Percentiles rank a stretch among this genome's conserved stretches.
These are phyloP conservation scores for Isurus oxyrinchus DNA, from an alignment of 2,113 vertebrate species.

Conservation along the genomic window DNA sequence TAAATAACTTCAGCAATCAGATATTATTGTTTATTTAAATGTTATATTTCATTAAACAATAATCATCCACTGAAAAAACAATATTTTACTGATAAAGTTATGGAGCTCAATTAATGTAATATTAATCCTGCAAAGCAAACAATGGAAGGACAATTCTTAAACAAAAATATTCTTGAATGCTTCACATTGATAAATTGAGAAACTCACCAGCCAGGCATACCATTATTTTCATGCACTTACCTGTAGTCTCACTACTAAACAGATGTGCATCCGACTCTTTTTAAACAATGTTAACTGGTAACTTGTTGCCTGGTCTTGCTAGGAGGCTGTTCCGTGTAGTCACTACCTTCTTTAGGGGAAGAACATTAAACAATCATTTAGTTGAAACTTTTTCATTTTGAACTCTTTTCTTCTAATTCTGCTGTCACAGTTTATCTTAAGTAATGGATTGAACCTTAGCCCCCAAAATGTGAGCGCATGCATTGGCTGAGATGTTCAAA, in stretches of 20 bases:
- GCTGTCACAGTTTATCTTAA: not conserved
- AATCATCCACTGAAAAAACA: not conserved
- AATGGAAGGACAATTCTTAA: not conserved
- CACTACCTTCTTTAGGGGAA: not conserved
- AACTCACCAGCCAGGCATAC: not conserved
- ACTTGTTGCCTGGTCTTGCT: not conserved
- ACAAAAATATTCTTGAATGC: not conserved
- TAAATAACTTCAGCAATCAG: not conserved
- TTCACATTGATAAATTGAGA: not conserved
- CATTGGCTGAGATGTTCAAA: not conserved
- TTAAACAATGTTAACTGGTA: not conserved
- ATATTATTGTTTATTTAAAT: not conserved
- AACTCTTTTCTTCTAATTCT: not conserved
- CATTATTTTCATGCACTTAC: not conserved
- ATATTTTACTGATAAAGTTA: not conserved
- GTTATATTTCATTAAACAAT: not conserved
- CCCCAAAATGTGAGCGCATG: not conserved
- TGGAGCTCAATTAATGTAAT: not conserved
- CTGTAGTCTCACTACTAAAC: not conserved
- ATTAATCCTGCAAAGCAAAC: not conserved
- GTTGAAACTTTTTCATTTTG: not conserved
- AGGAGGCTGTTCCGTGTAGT: not conserved
- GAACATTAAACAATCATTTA: not conserved
- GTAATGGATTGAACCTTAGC: not conserved
- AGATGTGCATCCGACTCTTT: not conserved